These are phyloP conservation scores for Reticulitermes lucifugus DNA, from an alignment of 2,888 invertebrate genomes.

Conservation along the genomic window DNA sequence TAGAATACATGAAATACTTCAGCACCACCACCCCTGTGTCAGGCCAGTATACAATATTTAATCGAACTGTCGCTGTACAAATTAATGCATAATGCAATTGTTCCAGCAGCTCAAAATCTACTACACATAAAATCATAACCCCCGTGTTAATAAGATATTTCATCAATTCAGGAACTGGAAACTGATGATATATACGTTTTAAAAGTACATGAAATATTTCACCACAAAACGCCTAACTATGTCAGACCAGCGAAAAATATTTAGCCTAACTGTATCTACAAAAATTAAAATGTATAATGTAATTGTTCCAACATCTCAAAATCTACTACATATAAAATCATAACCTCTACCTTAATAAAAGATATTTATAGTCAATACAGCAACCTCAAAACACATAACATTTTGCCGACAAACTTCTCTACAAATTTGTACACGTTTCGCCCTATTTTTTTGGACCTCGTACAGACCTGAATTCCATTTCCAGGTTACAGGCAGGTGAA, in stretches of 20 bases:
- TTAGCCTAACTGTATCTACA: neutral
- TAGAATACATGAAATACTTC: too few species aligned
- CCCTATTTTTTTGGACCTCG: constrained; percentile 20
- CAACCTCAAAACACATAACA: neutral
- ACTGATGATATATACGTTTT: too few species aligned
- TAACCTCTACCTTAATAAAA: constrained; percentile 10
- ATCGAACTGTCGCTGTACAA: neutral
- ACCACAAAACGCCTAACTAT: neutral
- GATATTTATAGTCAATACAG: neutral
- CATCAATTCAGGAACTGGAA: neutral
- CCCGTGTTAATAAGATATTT: neutral
- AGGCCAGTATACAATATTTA: neutral
- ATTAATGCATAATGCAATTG: neutral
- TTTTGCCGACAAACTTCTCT: neutral
- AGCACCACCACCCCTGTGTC: too few species aligned
- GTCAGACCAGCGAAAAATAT: neutral
- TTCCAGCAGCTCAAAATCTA: neutral
- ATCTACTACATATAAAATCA: neutral
- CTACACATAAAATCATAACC: constrained; percentile 4
- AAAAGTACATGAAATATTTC: too few species aligned
- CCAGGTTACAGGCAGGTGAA: constrained; percentile 45
- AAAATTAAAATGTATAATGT: neutral
- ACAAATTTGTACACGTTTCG: constrained; percentile 24
- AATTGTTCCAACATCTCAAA: neutral
- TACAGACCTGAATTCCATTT: constrained; percentile 43